Base-by-base conservation (phyloP, 2,797 vertebrate genomes). In the Schizopygopsis malacanthus region DNA sequence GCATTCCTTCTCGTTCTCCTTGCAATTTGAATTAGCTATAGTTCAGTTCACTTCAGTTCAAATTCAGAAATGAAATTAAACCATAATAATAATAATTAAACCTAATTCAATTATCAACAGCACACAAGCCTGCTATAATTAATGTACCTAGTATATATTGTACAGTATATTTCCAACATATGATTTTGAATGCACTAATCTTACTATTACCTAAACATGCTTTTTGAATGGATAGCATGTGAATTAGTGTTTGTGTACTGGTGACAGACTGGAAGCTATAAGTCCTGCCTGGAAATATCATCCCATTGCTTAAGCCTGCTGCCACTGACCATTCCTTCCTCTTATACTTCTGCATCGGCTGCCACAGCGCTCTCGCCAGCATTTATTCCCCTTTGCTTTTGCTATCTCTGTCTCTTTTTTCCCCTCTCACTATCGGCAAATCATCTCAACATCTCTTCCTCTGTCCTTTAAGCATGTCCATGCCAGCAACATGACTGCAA, bases 321-420 rank as follows among this genome's bases (percentile, higher is more conserved):
- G 87, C 76, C 78, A 59, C 85, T 90, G 87, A 88, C 83, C 89
- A 85, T 90, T 87, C 85, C 71, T 78, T 81, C 33, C 65, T 79
- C 83, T 90, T 88, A 90, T 90, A 86, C 86, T 76, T 89, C 83
- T 87, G 52, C 73, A 84, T 86, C 86, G 79, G 86, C 82, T 85
- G 82, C 84, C 88, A 86, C 83, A 84, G 59, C 77, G 65, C 75
- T 59, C 37, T 84, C 9, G 54, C 65, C 84, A 72, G 45, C 61
- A 71, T 85, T 33, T 41, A 8, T 65, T 84, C 37, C 56, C 45
- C 41, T 56, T 70, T 15, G 25, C 71, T 84, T 22, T 84, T 4
- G 7, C 25, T 73, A 65, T 81, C 69, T 78, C 63, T 54, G 45
- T 65, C 43, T 56, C 22, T 50, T 13, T 81, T 54, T 52, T 12